phyloP scores from a whole-genome alignment of 2,113 vertebrate genomes.

The Pseudopipra pipra region DNA sequence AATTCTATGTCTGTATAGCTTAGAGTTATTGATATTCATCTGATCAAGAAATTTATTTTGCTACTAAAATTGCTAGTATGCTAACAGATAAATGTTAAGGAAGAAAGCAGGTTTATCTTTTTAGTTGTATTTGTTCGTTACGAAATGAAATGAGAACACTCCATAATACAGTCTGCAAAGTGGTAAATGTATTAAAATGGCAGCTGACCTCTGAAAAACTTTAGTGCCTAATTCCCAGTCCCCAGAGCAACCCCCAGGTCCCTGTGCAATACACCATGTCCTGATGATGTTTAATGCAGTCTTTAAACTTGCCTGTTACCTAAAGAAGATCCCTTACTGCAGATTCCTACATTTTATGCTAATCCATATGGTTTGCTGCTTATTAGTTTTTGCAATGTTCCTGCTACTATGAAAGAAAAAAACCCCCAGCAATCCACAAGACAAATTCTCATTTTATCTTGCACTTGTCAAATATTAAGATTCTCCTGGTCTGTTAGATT shows the following conservation, averaged over 20 bases:
- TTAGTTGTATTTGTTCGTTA: neutral
- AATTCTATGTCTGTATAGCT: neutral
- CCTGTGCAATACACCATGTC: neutral
- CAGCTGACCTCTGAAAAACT: neutral
- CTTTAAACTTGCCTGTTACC: neutral
- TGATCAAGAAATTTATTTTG: neutral
- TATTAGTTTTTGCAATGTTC: conserved; percentile 25
- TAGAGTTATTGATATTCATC: neutral
- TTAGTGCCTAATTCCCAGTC: neutral
- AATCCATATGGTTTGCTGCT: neutral
- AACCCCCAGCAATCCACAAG: neutral
- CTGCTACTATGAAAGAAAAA: neutral
- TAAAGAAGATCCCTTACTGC: neutral
- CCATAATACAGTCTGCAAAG: neutral
- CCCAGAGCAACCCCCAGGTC: neutral
- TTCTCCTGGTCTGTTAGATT: conserved; percentile 29
- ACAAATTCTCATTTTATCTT: conserved; percentile 43
- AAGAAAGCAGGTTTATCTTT: neutral
- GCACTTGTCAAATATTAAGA: conserved; percentile 42
- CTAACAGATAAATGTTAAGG: neutral
- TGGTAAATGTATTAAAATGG: neutral
- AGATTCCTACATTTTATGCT: neutral
- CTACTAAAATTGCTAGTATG: neutral
- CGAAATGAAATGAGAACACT: neutral
- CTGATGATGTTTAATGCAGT: neutral